These are phyloP conservation scores for Semnornis frantzii DNA, from an alignment of 2,113 vertebrate species.

Conservation along the genomic window DNA sequence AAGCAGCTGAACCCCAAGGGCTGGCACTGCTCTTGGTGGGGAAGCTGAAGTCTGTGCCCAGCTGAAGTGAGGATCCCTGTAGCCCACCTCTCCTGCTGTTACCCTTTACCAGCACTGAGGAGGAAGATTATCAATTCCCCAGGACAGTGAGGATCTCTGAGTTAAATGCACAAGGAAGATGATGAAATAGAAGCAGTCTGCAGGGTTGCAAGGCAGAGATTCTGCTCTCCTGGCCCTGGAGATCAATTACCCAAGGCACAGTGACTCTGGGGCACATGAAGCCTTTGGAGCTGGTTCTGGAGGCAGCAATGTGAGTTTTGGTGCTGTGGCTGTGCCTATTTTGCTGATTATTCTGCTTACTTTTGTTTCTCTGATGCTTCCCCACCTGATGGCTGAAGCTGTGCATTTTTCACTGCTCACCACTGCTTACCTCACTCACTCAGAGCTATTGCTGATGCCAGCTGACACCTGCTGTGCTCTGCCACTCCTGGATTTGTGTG, in stretches of 20 bases:
- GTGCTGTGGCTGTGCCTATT: rapidly evolving
- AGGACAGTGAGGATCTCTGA: not conserved
- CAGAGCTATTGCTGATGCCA: not conserved
- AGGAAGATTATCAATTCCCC: not conserved
- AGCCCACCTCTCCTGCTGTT: not conserved
- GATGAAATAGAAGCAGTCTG: not conserved
- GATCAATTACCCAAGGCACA: not conserved
- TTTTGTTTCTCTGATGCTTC: not conserved
- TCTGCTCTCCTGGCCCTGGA: not conserved
- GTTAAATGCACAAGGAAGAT: not conserved
- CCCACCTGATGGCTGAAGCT: not conserved
- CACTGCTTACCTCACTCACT: not conserved
- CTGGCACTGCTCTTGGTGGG: not conserved
- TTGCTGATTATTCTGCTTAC: not conserved
- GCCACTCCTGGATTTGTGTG: not conserved
- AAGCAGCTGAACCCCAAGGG: not conserved
- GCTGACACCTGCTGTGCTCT: not conserved
- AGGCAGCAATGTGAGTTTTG: too few species aligned
- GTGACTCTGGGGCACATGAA: not conserved
- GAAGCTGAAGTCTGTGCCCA: not conserved
- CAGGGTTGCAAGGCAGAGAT: not conserved
- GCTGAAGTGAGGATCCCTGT: not conserved
- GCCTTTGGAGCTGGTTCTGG: not conserved
- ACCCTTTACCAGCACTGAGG: not conserved
- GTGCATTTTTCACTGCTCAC: not conserved